Evolutionary conservation across 64 coral and sea anemone genomes (phyloP).

Genomic region (Montipora capricornis): DNA sequence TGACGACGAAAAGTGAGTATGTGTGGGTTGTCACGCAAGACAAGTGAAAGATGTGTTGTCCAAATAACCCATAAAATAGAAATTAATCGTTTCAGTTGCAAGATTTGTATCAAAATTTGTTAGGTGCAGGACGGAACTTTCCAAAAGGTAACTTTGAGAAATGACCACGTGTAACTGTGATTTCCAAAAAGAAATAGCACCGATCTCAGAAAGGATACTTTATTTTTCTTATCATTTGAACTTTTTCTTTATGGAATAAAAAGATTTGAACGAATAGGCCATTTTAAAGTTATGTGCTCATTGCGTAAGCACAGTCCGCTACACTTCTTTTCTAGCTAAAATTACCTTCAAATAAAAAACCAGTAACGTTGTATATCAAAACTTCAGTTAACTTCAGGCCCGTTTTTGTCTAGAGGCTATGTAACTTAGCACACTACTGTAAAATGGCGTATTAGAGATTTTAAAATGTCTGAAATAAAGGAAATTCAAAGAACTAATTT

Average conservation of each 20-base stretch:
- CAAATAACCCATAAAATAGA: background rate
- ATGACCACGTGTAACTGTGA: background rate
- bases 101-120: background rate
- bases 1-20: background rate
- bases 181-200: background rate
- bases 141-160: background rate
- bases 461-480: background rate
- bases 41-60: background rate
- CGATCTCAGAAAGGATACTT: slow-evolving; percentile 22
- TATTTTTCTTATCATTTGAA: slow-evolving; percentile 51
- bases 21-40: background rate
- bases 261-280: background rate
- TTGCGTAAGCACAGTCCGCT: too few species aligned
- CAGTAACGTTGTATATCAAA: too few species aligned
- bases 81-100: background rate
- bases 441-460: background rate
- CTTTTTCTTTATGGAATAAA: slow-evolving; percentile 1
- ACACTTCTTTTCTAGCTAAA: too few species aligned
- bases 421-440: too few species aligned
- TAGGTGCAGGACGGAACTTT: background rate
- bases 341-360: too few species aligned
- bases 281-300: too few species aligned
- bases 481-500: background rate
- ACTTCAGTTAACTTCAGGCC: too few species aligned
- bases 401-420: too few species aligned